Percentiles rank a stretch among this genome's conserved stretches.
Conservation (phyloP, 2,888 invertebrate genomes). For the Platerodrilus igneus region DNA sequence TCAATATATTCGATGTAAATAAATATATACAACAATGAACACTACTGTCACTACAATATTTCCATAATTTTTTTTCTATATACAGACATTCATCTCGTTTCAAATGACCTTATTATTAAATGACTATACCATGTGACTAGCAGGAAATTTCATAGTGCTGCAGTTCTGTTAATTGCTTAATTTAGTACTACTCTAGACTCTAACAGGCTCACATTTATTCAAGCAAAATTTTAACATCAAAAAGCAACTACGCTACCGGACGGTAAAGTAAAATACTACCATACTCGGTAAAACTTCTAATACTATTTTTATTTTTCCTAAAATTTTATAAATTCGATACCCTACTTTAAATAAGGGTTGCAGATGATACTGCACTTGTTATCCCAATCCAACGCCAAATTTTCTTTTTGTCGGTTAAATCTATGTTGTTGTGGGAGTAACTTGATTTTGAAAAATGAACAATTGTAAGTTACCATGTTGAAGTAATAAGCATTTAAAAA, state of each 20-base stretch:
- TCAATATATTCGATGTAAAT: conserved; percentile 33
- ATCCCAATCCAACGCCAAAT: too few species aligned
- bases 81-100: conserved; percentile 12
- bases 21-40: conserved; percentile 19
- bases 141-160: conserved; percentile 37
- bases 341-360: too few species aligned
- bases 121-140: conserved; percentile 44
- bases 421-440: too few species aligned
- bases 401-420: too few species aligned
- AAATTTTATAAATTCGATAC: too few species aligned
- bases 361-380: too few species aligned
- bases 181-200: conserved; percentile 18
- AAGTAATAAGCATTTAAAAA: too few species aligned
- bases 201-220: conserved; percentile 3
- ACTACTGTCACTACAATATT: conserved; percentile 14
- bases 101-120: conserved; percentile 23
- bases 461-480: too few species aligned
- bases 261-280: not conserved
- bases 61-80: conserved; percentile 15
- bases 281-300: too few species aligned
- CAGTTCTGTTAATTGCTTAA: conserved; percentile 40
- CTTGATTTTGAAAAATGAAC: too few species aligned
- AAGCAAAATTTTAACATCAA: conserved; percentile 1
- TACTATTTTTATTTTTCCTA: too few species aligned
- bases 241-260: not conserved